Evolutionary conservation across 2,888 invertebrate genomes (phyloP), one percentile per base, ranked within the genome.

Genomic region (Morpho deidamia): DNA sequence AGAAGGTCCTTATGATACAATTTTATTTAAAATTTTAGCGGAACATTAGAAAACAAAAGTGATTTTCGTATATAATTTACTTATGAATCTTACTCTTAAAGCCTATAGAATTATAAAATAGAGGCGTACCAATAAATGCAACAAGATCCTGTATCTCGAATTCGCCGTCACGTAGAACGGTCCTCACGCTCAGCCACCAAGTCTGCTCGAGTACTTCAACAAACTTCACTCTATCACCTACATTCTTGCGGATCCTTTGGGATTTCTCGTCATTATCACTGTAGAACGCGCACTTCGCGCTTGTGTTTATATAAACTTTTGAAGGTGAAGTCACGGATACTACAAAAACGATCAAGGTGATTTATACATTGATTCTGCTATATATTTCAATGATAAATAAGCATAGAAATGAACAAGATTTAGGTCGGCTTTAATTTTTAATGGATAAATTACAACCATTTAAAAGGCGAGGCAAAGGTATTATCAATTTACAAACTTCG

Each of bases 301-400:
- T 83, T 50, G 90, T 90, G 42, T 76, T 76, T 65, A 92, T 77
- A 71, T 91, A 91, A 51, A 92, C 87, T 65, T 75, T 88, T 52
- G 92, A 90, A 42, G 91, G 83, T 23, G 92, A 92, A 11, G 92
- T 85, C 66, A 92, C 84, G 64, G 81, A 91, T 58, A 92, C 92
- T 81, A 81, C 14, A 81, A 80, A 56, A 71, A 68, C 59, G 66
- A 70, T 72, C 74, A 71, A 78, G 77, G 70, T 75, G 65, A 56
- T 56, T 55, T 57, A 57, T 53, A 42, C 51, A 38, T 54, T 52
- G 53, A 52, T 56, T 59, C 54, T 42, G 54, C 51, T 54, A 49
- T 34, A 45, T 51, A 39, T 48, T 42, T 32, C 48, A 47, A 34
- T 43, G 44, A 14, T 41, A 42, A 43, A 53, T 38, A 41, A 50